Conservation (phyloP, 2,113 vertebrate genomes). For the Bujurquina vittata region DNA sequence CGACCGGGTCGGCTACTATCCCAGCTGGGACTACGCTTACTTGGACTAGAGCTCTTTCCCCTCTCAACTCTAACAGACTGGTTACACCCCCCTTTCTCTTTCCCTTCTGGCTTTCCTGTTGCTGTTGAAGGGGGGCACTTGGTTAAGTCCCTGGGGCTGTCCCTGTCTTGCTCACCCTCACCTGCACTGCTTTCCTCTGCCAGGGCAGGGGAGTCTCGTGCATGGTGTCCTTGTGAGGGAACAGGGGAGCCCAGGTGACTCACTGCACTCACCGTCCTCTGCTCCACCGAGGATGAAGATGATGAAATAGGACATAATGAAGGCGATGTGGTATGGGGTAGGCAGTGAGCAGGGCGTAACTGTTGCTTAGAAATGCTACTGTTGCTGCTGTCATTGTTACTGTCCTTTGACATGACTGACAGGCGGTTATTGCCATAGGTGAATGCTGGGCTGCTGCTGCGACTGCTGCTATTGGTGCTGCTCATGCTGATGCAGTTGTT, state of each 20-base stretch:
- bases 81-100: slow-evolving; percentile 67
- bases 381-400: slow-evolving; percentile 62
- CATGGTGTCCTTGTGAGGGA: slow-evolving; percentile 71
- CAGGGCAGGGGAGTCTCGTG: slow-evolving; percentile 69
- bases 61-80: slow-evolving; percentile 67
- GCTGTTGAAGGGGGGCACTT: slow-evolving; percentile 64
- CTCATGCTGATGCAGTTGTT: slow-evolving; percentile 39
- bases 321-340: slow-evolving; percentile 54
- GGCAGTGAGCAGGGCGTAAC: slow-evolving; percentile 67
- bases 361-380: slow-evolving; percentile 70
- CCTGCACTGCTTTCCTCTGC: slow-evolving; percentile 71
- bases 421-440: slow-evolving; percentile 69
- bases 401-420: slow-evolving; percentile 64
- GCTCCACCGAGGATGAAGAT: slow-evolving; percentile 64
- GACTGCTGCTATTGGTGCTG: slow-evolving; percentile 67
- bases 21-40: slow-evolving; percentile 76
- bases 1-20: slow-evolving; percentile 61
- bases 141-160: slow-evolving; percentile 75
- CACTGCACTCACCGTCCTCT: slow-evolving; percentile 69
- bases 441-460: slow-evolving; percentile 75
- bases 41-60: slow-evolving; percentile 76
- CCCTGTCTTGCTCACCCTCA: slow-evolving; percentile 69
- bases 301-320: slow-evolving; percentile 61
- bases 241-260: slow-evolving; percentile 64
- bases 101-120: slow-evolving; percentile 72